Percentiles rank a stretch among this genome's conserved stretches.
phyloP scores from a whole-genome alignment of 2,888 invertebrate species.

The Noctua janthina region DNA sequence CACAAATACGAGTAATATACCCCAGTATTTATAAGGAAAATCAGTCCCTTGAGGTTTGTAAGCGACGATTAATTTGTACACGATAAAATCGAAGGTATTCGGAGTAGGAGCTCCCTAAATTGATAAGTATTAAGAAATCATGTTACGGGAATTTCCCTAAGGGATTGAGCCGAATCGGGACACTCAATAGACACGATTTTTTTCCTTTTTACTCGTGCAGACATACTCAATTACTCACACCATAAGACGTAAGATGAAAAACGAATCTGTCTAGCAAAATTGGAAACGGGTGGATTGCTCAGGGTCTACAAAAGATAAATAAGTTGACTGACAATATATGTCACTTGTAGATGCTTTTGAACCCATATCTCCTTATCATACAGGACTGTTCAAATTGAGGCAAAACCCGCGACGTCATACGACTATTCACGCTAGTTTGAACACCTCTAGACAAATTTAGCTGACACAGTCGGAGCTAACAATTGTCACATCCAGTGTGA shows the following conservation, averaged over 20 bases:
- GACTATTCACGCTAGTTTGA: not conserved
- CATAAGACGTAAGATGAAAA: not conserved
- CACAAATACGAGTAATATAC: not conserved
- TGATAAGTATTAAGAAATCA: not conserved
- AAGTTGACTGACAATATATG: not conserved
- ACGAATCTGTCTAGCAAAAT: not conserved
- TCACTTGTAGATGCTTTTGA: not conserved
- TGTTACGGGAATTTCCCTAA: conserved; percentile 3
- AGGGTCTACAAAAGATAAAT: not conserved
- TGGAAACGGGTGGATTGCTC: not conserved
- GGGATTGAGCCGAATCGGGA: not conserved
- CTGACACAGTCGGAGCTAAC: not conserved
- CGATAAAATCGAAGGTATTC: not conserved
- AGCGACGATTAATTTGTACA: not conserved
- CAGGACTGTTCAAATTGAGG: not conserved
- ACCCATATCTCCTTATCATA: not conserved
- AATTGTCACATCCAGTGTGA: not conserved
- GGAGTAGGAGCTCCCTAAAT: not conserved
- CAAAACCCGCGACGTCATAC: not conserved
- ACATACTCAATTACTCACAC: not conserved
- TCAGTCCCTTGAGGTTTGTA: conserved; percentile 1
- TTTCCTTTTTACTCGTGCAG: not conserved
- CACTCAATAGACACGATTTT: not conserved
- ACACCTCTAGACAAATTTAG: not conserved
- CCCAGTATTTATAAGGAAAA: not conserved